Evolutionary conservation across 2,113 vertebrate species (phyloP).

Genomic region (Tenrec ecaudatus): DNA sequence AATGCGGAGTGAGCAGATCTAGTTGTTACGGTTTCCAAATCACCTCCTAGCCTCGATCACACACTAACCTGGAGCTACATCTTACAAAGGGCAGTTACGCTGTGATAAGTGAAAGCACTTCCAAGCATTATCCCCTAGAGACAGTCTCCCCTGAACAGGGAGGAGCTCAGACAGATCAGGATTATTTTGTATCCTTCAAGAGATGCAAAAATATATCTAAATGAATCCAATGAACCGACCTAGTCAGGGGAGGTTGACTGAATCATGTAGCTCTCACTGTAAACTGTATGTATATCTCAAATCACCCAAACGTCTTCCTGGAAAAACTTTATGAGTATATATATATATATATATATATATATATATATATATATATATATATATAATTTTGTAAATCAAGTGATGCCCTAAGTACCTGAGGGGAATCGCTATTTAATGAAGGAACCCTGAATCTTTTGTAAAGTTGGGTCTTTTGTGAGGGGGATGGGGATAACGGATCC

Average conservation of each 20-base stretch:
- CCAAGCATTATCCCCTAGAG: background rate
- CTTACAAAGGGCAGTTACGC: conserved; percentile 3
- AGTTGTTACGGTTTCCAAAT: background rate
- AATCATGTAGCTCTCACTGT: conserved; percentile 1
- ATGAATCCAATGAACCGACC: conserved; percentile 23
- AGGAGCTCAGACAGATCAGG: conserved; percentile 49
- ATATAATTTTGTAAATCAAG: conserved; percentile 47
- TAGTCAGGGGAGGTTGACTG: background rate
- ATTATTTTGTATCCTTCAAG: conserved; percentile 30
- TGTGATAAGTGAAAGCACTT: background rate
- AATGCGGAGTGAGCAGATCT: conserved; percentile 38
- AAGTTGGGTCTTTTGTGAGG: background rate
- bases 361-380: background rate
- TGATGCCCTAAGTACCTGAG: conserved; percentile 50
- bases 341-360: background rate
- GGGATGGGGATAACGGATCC: background rate
- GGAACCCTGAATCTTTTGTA: conserved; percentile 27
- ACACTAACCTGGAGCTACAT: background rate
- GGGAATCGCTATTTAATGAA: conserved; percentile 32
- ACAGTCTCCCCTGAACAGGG: background rate
- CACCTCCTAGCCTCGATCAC: conserved; percentile 29
- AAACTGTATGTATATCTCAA: background rate
- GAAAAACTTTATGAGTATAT: conserved; percentile 14
- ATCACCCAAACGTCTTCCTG: background rate
- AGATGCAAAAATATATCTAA: background rate